Percentiles rank a stretch among this genome's conserved stretches.
Conservation (phyloP, 2,113 vertebrate species). For the Etheostoma cragini region DNA sequence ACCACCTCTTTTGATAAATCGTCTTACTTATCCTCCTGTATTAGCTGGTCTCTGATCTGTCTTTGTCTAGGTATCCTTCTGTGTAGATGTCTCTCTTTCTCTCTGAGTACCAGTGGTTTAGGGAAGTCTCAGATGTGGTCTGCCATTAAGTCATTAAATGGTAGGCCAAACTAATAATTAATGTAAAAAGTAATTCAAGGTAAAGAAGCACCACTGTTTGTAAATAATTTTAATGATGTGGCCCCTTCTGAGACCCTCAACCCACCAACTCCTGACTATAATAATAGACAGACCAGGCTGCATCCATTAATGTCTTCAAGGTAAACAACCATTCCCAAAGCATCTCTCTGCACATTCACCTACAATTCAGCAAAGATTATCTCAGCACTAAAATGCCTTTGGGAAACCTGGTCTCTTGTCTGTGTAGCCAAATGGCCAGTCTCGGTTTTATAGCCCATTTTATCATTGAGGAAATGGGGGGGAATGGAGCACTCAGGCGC, state of each 20-base stretch:
- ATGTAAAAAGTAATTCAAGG: neutral
- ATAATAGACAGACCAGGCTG: constrained; percentile 4
- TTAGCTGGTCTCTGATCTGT: neutral
- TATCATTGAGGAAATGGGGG: constrained; percentile 36
- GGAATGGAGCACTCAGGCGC: constrained; percentile 38
- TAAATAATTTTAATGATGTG: constrained; percentile 13
- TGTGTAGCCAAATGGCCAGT: constrained; percentile 42
- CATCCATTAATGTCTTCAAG: constrained; percentile 17
- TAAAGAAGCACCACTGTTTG: neutral
- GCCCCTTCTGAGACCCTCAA: constrained; percentile 30
- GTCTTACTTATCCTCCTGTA: neutral
- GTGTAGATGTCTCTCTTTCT: neutral
- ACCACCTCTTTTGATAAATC: neutral
- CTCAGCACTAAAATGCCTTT: constrained; percentile 33
- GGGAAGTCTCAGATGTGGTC: constrained; percentile 10
- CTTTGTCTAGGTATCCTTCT: neutral
- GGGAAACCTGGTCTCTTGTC: constrained; percentile 21
- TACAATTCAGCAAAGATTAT: constrained; percentile 37
- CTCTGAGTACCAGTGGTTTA: neutral
- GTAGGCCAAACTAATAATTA: neutral
- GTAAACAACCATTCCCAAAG: constrained; percentile 27
- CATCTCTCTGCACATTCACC: constrained; percentile 20
- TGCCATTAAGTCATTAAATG: constrained; percentile 1
- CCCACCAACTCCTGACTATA: constrained; percentile 14
- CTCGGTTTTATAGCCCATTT: constrained; percentile 53